Evolutionary conservation across 2,113 vertebrate species (phyloP), one percentile per base, ranked within the genome.

Genomic region (Eidolon helvum): DNA sequence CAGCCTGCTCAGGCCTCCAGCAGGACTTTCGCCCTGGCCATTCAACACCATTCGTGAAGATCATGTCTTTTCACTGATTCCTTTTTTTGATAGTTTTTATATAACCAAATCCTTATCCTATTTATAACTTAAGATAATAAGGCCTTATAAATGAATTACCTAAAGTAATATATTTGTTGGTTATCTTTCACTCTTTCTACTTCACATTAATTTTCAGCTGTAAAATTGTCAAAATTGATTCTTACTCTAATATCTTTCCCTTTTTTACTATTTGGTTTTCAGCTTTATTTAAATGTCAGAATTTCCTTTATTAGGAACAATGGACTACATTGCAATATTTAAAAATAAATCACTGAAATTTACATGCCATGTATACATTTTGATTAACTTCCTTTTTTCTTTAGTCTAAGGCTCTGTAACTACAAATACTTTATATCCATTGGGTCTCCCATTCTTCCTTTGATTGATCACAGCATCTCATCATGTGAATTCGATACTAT

Each of bases 21-120:
- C 79, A 88, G 87, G 24, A 16, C 93, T 33, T 4, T 87, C 90
- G 90, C 75, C 91, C 89, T 86, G 97, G 90, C 97, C 91, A 71
- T 75, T 90, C 55, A 88, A 33, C 92, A 95, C 77, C 91, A 94
- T 83, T 92, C 86, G 87, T 96, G 94, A 96, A 71, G 19, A 79
- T 95, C 96, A 83, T 0, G 80, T 97, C 96, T 98, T 98, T 98
- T 97, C 97, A 97, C 80, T 69, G 93, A 98, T 77, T 77, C n/a
- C 65, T 78, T 90, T 97, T 97, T 98, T 98, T 98, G 98, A 98
- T 98, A 98, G 96, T 95, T 98, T 98, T 99, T 99, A 95, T 98
- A 98, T 96, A 96, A 80, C 68, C 94, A 91, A 97, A 91, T 65
- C 95, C 91, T 92, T 95, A 94, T 93, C 96, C 96, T 98, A 96